Evolutionary conservation across 2,888 invertebrate genomes (phyloP), one percentile per base, ranked within the genome.

Genomic region (Drosophila monieri): DNA sequence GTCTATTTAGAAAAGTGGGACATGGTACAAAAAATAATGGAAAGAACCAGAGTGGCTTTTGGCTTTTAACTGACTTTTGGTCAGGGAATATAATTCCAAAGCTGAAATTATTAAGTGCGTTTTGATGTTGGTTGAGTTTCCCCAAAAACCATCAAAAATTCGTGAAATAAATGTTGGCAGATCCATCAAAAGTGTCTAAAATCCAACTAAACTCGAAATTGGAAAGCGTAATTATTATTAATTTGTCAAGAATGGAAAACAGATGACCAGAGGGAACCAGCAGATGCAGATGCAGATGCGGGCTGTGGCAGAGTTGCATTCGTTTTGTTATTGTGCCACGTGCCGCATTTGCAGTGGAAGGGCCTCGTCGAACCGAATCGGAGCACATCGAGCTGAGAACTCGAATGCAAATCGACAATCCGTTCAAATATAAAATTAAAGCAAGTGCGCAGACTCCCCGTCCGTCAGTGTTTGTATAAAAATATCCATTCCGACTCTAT

Each of bases 171-270:
- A 70, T 69, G 76, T 70, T 52, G 39, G 30, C 54, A 77, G 77
- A 81, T 81, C 80, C 79, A 81, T 85, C 83, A 81, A 85, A 80
- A 41, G 18, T 4, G 39, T 3, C 39, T 0, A 23, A 23, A 23
- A 35, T 12, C 37, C 35, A 30, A 54, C 32, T 48, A 60, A 67
- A 80, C 61, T 67, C 12, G 27, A 70, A 57, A 73, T 67, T n/a
- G 69, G 41, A 61, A 53, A 58, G 74, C 61, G 80, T 84, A 86
- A 86, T 86, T 80, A 80, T 86, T 86, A 86, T 84, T 79, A 86
- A 86, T 84, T 84, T 84, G 84, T 86, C 86, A 84, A 86, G 86
- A 80, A 84, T 86, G 78, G 80, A 84, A 86, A 86, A 80, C 81
- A 86, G 86, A 86, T 83, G 83, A 80, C 77, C 78, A 57, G 23